phyloP scores from a whole-genome alignment of 1,140 invertebrate genomes.

The Araneus ventricosus region DNA sequence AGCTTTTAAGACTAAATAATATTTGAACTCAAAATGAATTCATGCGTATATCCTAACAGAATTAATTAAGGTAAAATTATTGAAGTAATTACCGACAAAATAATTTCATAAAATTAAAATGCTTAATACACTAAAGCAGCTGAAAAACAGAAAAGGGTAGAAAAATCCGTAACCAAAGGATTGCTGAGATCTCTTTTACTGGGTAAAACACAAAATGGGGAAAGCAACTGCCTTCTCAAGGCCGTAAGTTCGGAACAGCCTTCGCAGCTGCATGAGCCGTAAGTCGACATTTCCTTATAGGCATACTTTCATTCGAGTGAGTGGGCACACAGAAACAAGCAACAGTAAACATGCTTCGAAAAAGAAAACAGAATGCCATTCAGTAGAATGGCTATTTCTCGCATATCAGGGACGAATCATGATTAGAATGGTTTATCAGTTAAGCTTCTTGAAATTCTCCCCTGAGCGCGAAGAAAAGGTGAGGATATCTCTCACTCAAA shows the following conservation, averaged over 20 bases:
- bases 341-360: constrained; percentile 9
- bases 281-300: constrained; percentile 61
- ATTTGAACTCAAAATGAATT: too few species aligned
- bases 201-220: constrained; percentile 11
- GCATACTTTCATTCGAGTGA: constrained; percentile 32
- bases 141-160: too few species aligned
- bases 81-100: too few species aligned
- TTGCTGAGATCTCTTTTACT: not conserved
- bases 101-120: too few species aligned
- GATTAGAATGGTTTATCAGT: constrained; percentile 22
- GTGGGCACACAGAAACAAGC: constrained; percentile 40
- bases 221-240: constrained; percentile 44
- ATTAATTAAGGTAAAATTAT: too few species aligned
- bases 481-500: not conserved
- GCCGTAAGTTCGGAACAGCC: constrained; percentile 33
- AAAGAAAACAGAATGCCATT: not conserved
- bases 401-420: constrained; percentile 20
- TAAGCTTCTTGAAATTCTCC: not conserved
- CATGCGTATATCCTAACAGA: too few species aligned
- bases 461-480: not conserved
- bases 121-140: too few species aligned
- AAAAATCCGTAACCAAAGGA: not conserved
- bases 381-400: not conserved
- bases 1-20: too few species aligned
- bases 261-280: constrained; percentile 41